These are phyloP conservation scores for Ptychoptera albimana DNA, from an alignment of 2,888 invertebrate genomes.

Conservation along the genomic window DNA sequence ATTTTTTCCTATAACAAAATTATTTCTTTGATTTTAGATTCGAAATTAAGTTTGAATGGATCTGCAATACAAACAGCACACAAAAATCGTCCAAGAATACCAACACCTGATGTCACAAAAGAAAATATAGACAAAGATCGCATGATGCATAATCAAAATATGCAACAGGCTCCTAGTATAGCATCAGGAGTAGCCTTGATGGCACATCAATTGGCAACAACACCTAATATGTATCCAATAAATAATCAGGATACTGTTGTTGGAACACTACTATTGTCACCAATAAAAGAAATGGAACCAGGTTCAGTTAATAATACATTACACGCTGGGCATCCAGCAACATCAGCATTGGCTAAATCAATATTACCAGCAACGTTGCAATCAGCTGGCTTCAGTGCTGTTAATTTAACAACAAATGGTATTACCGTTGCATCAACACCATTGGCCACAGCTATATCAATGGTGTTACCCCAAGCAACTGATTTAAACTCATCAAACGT, in stretches of 20 bases:
- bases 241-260: conserved; percentile 52
- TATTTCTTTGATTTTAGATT: conserved; percentile 40
- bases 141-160: conserved; percentile 21
- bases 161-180: conserved; percentile 28
- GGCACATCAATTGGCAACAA: conserved; percentile 43
- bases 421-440: not conserved
- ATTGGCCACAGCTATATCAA: not conserved
- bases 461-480: not conserved
- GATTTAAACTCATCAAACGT: conserved; percentile 2
- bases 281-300: conserved; percentile 71
- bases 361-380: conserved; percentile 38
- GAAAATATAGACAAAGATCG: conserved; percentile 59
- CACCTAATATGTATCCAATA: conserved; percentile 30
- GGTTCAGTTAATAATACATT: conserved; percentile 57
- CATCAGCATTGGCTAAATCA: conserved; percentile 64
- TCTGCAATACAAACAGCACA: conserved; percentile 36
- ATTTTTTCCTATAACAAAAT: too few relatives aligned
- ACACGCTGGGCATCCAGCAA: conserved; percentile 54
- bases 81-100: conserved; percentile 72
- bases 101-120: conserved; percentile 75
- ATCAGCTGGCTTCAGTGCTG: conserved; percentile 13
- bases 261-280: conserved; percentile 60
- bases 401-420: conserved; percentile 7
- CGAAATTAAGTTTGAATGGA: conserved; percentile 46
- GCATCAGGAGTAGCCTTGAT: conserved; percentile 47